Base-by-base conservation (phyloP, 2,113 vertebrate species). In the Megaleporinus macrocephalus region DNA sequence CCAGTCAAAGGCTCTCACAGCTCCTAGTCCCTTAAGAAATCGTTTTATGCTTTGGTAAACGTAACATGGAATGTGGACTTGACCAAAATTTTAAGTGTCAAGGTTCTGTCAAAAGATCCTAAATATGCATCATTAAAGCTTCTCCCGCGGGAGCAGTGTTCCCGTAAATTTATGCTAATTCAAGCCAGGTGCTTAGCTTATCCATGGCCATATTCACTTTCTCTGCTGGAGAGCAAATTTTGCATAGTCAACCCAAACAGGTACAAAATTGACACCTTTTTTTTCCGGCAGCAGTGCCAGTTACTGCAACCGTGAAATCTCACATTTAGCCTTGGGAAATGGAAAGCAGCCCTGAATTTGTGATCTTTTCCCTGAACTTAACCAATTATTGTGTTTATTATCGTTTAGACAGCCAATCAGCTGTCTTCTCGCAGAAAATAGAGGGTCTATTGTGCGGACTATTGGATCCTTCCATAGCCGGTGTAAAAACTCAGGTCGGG, bases 71-170 rank as follows among this genome's bases (percentile, higher is more conserved):
- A 84, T 70, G 47, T 86, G 88, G 88, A 90, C 88, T 89, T 88
- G 89, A 90, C 89, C 85, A 88, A 91, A 87, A 86, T 89, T 88
- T 91, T 89, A 78, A 89, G 87, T 92, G 88, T 91, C 90, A 88
- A 87, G 87, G 87, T 86, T 90, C 87, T 87, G 89, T 90, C 89
- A 89, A 91, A 90, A 87, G 86, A 87, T 89, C 87, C 79, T 89
- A 91, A 89, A 91, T 91, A 88, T 91, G 88, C 86, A 88, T 91
- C 84, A 89, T 91, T 89, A 89, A 85, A 87, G 79, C 77, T 63
- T 72, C 79, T 83, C 90, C 88, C 86, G n/a, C 13, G 84, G 89
- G 90, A 89, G 49, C 79, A 55, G 61, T 73, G 71, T 76, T 79
- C 71, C 55, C 62, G 84, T 81, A 81, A 80, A 26, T 88, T 63